These are phyloP conservation scores for Henricia sp. DNA, from an alignment of 53 echinoderm and acorn worm species.

Conservation along the genomic window DNA sequence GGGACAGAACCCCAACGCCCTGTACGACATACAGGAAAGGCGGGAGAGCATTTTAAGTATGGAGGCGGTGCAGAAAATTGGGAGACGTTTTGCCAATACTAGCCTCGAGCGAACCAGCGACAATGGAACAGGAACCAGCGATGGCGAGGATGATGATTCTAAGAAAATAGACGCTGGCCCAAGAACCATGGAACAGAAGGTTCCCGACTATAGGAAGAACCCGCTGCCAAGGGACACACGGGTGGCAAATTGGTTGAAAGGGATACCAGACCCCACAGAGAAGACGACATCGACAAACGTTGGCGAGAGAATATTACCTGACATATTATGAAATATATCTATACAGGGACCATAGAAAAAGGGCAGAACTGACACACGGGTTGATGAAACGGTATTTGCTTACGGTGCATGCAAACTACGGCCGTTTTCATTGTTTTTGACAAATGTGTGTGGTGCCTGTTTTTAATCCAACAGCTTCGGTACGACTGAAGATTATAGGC, in stretches of 20 bases:
- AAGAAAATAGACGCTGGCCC: not conserved
- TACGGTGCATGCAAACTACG: too few species aligned
- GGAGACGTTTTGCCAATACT: conserved; percentile 6
- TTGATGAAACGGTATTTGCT: too few species aligned
- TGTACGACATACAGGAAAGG: conserved; percentile 54
- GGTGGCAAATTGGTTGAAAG: conserved; percentile 34
- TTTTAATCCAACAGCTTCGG: too few species aligned
- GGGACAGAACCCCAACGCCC: conserved; percentile 21
- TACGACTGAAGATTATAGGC: too few species aligned
- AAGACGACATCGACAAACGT: conserved; percentile 6
- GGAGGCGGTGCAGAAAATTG: conserved; percentile 38
- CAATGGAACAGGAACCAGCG: not conserved
- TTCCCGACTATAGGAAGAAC: conserved; percentile 27
- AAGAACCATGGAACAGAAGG: not conserved
- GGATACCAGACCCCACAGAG: conserved; percentile 47
- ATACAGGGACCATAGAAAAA: too few species aligned
- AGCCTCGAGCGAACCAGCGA: not conserved
- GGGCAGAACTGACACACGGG: too few species aligned
- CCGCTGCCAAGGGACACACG: conserved; percentile 23
- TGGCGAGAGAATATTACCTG: conserved; percentile 47
- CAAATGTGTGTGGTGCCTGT: too few species aligned
- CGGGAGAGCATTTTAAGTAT: conserved; percentile 49
- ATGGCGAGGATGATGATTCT: not conserved
- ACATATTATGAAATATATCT: conserved; percentile 6
- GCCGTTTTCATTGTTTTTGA: too few species aligned